phyloP scores from a whole-genome alignment of 2,113 vertebrate species.

The Sorex araneus region DNA sequence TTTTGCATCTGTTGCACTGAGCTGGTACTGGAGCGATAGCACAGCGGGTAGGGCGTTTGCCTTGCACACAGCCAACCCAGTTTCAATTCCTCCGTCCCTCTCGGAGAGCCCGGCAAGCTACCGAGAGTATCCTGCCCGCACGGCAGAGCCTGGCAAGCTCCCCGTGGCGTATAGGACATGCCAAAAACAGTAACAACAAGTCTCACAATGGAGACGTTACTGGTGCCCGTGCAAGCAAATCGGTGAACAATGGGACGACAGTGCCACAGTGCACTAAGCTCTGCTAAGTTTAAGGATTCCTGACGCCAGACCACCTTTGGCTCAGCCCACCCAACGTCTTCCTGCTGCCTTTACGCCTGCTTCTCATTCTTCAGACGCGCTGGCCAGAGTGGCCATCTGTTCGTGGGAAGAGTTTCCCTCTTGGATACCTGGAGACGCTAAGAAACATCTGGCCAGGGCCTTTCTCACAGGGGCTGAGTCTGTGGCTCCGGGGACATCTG shows the following conservation, averaged over 20 bases:
- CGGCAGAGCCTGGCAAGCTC: too few relatives aligned
- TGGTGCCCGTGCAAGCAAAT: too few relatives aligned
- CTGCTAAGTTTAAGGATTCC: conserved; percentile 6
- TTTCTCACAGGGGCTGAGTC: not conserved
- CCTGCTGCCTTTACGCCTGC: not conserved
- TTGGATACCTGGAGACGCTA: not conserved
- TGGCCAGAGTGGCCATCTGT: conserved; percentile 42
- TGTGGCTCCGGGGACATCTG: not conserved
- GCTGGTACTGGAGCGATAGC: too few relatives aligned
- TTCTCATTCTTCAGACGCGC: conserved; percentile 31
- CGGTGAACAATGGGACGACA: too few relatives aligned
- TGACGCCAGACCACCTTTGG: conserved; percentile 37
- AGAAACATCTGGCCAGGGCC: not conserved
- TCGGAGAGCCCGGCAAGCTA: too few relatives aligned
- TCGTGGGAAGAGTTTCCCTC: not conserved
- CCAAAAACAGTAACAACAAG: too few relatives aligned
- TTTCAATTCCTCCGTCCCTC: too few relatives aligned
- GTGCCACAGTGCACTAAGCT: not conserved
- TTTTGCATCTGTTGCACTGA: not conserved
- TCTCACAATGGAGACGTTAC: too few relatives aligned
- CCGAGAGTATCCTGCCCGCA: too few relatives aligned
- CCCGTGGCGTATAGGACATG: too few relatives aligned
- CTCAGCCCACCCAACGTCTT: conserved; percentile 13
- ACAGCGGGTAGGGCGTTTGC: too few relatives aligned
- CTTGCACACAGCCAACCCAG: too few relatives aligned